phyloP scores from a whole-genome alignment of 2,113 vertebrate genomes.

The Fukomys damarensis region DNA sequence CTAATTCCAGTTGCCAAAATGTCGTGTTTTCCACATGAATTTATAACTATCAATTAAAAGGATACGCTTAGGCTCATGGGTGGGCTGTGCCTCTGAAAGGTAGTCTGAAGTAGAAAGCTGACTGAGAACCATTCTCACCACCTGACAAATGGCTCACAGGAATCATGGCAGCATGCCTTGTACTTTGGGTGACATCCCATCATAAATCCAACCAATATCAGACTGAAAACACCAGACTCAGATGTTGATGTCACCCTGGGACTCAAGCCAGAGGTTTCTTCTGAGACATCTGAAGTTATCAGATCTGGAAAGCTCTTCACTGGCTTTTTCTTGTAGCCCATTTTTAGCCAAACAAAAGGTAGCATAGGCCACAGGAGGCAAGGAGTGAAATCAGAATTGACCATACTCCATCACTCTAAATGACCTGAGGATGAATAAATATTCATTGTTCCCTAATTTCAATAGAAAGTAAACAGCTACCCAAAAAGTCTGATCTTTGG shows the following conservation, averaged over 20 bases:
- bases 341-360: slow-evolving; percentile 45
- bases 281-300: slow-evolving; percentile 81
- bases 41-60: neutral
- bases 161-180: neutral
- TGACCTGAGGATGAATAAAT: slow-evolving; percentile 65
- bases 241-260: slow-evolving; percentile 81
- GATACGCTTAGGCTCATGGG: accelerated
- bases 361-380: slow-evolving; percentile 17
- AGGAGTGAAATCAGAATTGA: slow-evolving; percentile 76
- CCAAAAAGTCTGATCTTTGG: neutral
- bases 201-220: slow-evolving; percentile 77
- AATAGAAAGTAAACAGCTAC: slow-evolving; percentile 37
- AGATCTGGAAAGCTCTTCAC: slow-evolving; percentile 83
- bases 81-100: neutral
- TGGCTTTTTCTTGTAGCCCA: slow-evolving; percentile 70
- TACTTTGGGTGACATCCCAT: slow-evolving; percentile 64
- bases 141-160: slow-evolving; percentile 46
- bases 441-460: slow-evolving; percentile 70
- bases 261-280: slow-evolving; percentile 82
- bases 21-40: neutral
- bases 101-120: neutral
- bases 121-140: neutral
- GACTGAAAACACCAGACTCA: too few relatives aligned
- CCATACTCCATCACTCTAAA: slow-evolving; percentile 79
- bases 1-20: neutral